These are phyloP conservation scores for Mesorhabditis sp. DNA, from an alignment of 2,888 invertebrate species.

Conservation along the genomic window DNA sequence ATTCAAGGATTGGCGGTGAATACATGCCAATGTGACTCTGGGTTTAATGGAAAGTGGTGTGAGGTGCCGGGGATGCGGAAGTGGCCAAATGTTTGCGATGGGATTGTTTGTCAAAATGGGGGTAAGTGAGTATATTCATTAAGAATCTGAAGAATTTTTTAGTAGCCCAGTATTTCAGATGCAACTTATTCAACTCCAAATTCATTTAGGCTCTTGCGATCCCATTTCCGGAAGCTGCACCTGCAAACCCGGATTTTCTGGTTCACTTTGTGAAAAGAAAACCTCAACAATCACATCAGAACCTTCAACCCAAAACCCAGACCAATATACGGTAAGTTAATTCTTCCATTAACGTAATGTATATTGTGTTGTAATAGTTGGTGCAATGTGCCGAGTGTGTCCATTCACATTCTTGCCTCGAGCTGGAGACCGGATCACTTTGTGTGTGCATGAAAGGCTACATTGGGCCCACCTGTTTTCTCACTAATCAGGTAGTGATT, in stretches of 20 bases:
- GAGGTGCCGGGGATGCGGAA: constrained; percentile 24
- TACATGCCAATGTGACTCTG: constrained; percentile 31
- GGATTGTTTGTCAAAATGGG: constrained; percentile 34
- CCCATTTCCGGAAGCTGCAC: no score
- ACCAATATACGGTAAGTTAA: no score
- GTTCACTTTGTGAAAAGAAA: no score
- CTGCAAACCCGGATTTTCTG: no score
- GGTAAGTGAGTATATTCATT: constrained; percentile 15
- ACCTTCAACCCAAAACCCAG: no score
- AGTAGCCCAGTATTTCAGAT: no score
- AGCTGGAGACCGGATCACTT: constrained; percentile 23
- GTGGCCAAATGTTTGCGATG: constrained; percentile 35
- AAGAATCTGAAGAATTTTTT: no score
- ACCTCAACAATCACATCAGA: no score
- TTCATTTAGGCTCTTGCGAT: no score
- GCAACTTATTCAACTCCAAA: no score
- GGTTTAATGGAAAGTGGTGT: constrained; percentile 36
- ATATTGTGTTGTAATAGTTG: neutral
- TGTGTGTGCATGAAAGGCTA: constrained; percentile 36
- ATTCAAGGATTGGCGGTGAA: constrained; percentile 19
- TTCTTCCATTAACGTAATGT: no score
- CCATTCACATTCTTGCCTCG: constrained; percentile 28
- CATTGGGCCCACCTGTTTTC: constrained; percentile 26
- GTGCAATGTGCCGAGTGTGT: constrained; percentile 29
- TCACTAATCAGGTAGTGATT: neutral